phyloP scores from a whole-genome alignment of 2,888 invertebrate genomes.

The Tinea semifulvella region DNA sequence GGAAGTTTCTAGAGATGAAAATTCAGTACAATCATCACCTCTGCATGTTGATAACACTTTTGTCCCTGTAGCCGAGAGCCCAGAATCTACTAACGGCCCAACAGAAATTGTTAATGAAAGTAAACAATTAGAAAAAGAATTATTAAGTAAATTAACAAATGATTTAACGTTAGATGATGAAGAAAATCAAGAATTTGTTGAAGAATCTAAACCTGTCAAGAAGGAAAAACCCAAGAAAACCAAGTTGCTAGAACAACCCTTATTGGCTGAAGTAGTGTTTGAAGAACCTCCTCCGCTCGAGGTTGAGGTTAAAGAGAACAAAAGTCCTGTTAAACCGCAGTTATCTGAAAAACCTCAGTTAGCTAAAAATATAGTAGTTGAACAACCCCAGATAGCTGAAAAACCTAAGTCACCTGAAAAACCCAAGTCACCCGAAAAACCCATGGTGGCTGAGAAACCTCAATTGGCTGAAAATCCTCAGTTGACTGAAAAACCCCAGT shows the following conservation, averaged over 20 bases:
- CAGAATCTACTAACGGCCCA: conserved; percentile 35
- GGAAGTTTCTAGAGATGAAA: conserved; percentile 46
- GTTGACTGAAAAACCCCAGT: conserved; percentile 20
- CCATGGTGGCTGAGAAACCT: conserved; percentile 23
- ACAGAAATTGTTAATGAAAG: conserved; percentile 48
- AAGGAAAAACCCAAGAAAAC: conserved; percentile 1
- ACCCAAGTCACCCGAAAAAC: conserved; percentile 28
- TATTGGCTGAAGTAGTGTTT: background rate
- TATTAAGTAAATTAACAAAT: conserved; percentile 36
- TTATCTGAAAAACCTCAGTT: conserved; percentile 34
- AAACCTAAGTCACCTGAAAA: conserved; percentile 28
- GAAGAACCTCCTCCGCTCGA: conserved; percentile 8
- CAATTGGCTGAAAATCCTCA: conserved; percentile 32
- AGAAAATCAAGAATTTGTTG: background rate
- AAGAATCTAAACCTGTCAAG: background rate
- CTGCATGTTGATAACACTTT: conserved; percentile 37
- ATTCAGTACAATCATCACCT: conserved; percentile 41
- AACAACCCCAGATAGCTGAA: conserved; percentile 24
- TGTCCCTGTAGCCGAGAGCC: background rate
- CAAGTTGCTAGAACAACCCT: background rate
- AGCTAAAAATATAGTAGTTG: conserved; percentile 23
- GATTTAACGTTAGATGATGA: conserved; percentile 15
- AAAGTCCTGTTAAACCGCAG: conserved; percentile 25
- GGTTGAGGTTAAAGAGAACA: conserved; percentile 18
- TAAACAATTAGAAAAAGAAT: conserved; percentile 39